Evolutionary conservation across 1,140 invertebrate species (phyloP).

Genomic region (Helicoverpa armigera): DNA sequence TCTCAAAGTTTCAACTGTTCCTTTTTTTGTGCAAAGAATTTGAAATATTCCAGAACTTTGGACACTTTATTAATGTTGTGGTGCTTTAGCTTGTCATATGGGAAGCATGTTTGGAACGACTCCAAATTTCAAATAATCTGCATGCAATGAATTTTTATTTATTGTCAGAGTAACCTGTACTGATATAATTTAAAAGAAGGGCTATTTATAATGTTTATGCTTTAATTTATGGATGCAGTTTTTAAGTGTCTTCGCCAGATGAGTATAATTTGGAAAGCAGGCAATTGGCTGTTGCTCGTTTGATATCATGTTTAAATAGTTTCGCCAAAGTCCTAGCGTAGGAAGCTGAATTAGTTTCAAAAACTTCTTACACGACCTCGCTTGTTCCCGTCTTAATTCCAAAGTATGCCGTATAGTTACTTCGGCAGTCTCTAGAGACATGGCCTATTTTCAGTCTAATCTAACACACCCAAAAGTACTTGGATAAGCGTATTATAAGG

Average conservation of each 20-base stretch:
- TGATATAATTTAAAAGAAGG: conserved; percentile 35
- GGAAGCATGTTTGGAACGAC: conserved; percentile 43
- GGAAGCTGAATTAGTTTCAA: not conserved
- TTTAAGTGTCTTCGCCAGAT: not conserved
- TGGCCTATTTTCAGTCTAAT: not conserved
- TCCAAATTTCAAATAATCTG: conserved; percentile 47
- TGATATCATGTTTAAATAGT: not conserved
- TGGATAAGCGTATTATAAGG: not conserved
- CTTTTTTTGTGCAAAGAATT: conserved; percentile 30
- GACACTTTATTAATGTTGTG: conserved; percentile 39
- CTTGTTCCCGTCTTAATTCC: not conserved
- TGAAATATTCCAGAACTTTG: conserved; percentile 38
- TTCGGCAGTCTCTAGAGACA: not conserved
- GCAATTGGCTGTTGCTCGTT: not conserved
- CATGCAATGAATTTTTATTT: conserved; percentile 45
- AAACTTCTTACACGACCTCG: not conserved
- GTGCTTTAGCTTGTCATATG: conserved; percentile 41
- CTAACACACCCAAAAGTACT: conserved; percentile 4
- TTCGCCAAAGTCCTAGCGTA: too few relatives aligned
- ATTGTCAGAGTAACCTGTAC: conserved; percentile 32
- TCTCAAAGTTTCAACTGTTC: not conserved
- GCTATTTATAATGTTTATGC: conserved; percentile 7
- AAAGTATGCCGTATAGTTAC: not conserved
- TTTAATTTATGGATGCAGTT: conserved; percentile 3
- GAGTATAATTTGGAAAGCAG: not conserved